Evolutionary conservation across 2,113 vertebrate species (phyloP), one percentile per base, ranked within the genome.

Genomic region (Canis aureus): DNA sequence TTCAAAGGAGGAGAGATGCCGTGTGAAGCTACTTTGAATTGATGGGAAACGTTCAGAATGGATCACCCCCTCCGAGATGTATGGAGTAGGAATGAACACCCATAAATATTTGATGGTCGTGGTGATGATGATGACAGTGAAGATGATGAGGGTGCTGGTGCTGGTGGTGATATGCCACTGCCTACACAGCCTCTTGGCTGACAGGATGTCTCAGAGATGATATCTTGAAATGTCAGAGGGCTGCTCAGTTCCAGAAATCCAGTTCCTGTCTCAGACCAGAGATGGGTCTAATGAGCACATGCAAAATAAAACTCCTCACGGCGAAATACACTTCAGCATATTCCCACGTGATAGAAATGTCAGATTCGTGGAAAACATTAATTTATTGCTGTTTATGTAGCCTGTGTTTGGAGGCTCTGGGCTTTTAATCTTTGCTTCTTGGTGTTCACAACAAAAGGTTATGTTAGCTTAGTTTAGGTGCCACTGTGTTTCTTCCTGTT

Each of bases 401-500:
- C 23, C 25, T 43, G 89, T 49, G 78, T 66, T 81, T 59, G 84
- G 85, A 97, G 81, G 29, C 91, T 71, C 76, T 73, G 43, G 73
- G 55, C 95, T 96, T 97, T 95, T 93, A 64, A 97, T 94, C 90
- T 96, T 84, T 53, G 22, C 71, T 78, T 95, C 91, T 95, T 82
- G 49, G 78, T 92, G 53, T 95, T 97, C 20, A 67, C 88, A 96
- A 67, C 89, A 74, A 55, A 69, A 98, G 91, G 43, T 91, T 91
- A 57, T 76, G 57, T 87, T 94, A 57, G 62, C 93, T 93, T 93
- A 94, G 69, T 95, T 29, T 87, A 91, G 93, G 92, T 95, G 95
- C 91, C 93, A 32, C 90, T 90, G 60, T 89, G 79, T 76, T 79
- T 94, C 80, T 97, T 97, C 96, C 97, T 93, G 94, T 95, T 96